Base-by-base conservation (phyloP, 1,140 invertebrate genomes). In the Papilio polyxenes region DNA sequence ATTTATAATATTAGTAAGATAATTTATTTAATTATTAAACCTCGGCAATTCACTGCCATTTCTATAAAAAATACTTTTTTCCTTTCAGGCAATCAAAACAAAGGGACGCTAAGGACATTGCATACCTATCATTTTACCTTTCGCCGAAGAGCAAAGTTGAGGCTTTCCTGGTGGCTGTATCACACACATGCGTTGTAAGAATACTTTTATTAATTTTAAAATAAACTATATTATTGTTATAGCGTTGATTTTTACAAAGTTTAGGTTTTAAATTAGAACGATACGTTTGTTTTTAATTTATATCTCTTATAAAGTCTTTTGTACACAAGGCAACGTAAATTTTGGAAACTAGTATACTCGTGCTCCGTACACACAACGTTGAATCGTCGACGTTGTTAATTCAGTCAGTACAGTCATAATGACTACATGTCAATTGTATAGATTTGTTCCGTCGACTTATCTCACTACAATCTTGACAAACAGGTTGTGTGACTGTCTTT, bases 141-240 rank as follows among this genome's bases (percentile, higher is more conserved):
- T 85, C 89, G 23, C 92, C 92, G 9, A 93, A 92, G 86, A 92
- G 86, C 75, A 90, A 91, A 82, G 85, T 90, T 17, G 92, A 92
- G 56, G 88, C 91, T 2, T 94, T 93, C 75, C 82, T 94, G 2
- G 89, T 90, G 0, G 92, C 85, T 1, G 86, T 94, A 0, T 89
- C 92, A 8, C 91, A 94, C 62, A 88, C 91, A 10, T 91, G 89
- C 83, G 82, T 90, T 31, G 92, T 93, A 87, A 90, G 88, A 13
- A 62, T 40, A 49, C 11, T 10, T 53, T 44, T 51, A 20, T 76
- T 11, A 48, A 11, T 17, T n/a, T 9, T 48, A 13, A 15, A 74
- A 74, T 31, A 44, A 51, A n/a, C 13, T 2, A 40, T 10, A 75
- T 87, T 62, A 80, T 78, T 20, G 7, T 51, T 75, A 11, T n/a